Evolutionary conservation across 2,113 vertebrate species (phyloP).

Genomic region (Pimephales promelas): DNA sequence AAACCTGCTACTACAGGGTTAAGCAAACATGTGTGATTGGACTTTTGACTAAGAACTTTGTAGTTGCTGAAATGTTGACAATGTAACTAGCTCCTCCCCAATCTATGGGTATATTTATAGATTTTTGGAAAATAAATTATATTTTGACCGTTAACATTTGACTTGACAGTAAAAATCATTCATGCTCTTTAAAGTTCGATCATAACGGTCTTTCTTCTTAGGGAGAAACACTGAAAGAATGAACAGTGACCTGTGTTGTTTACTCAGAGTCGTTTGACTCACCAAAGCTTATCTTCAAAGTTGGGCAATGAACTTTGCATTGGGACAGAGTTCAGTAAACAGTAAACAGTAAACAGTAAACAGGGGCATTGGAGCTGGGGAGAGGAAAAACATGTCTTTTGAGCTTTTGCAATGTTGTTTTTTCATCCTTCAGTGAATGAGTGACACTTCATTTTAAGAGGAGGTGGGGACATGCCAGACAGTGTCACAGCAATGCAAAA

Average conservation of each 20-base stretch:
- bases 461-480: background rate
- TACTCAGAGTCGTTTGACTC: constrained; percentile 32
- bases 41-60: background rate
- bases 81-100: background rate
- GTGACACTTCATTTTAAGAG: background rate
- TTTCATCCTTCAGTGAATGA: background rate
- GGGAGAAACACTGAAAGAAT: background rate
- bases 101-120: background rate
- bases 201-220: background rate
- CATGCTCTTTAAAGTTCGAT: background rate
- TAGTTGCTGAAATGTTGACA: background rate
- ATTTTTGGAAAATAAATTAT: background rate
- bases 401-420: constrained; percentile 26
- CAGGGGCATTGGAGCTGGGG: background rate
- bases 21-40: constrained; percentile 3
- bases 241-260: constrained; percentile 37
- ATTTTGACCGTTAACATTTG: background rate
- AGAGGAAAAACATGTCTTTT: constrained; percentile 23
- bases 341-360: constrained; percentile 37
- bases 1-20: background rate
- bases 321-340: constrained; percentile 55
- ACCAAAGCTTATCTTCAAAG: constrained; percentile 52
- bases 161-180: background rate
- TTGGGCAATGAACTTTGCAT: constrained; percentile 40
- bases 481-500: background rate